A percentile compares a stretch with the other conserved stretches of the same genome.
phyloP scores from a whole-genome alignment of 2,797 vertebrate species.

The Poecilia gillii region DNA sequence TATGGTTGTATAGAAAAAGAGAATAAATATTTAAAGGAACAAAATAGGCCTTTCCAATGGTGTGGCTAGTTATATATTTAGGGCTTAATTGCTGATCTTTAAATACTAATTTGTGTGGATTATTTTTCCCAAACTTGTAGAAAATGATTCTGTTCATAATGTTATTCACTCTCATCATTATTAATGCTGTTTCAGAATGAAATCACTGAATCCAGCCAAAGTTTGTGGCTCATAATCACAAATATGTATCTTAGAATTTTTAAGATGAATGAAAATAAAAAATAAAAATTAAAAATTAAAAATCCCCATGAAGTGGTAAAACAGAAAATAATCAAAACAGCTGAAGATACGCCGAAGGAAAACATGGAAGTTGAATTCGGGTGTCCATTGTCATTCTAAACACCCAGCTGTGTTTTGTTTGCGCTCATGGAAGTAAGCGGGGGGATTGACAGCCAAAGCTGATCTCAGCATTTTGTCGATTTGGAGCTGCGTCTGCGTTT shows the following conservation, averaged over 20 bases:
- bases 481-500: slow-evolving; percentile 26
- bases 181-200: not conserved
- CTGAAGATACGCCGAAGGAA: not conserved
- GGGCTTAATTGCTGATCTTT: not conserved
- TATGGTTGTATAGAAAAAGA: not conserved
- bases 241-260: not conserved
- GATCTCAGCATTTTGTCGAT: slow-evolving; percentile 40
- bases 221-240: not conserved
- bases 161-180: not conserved
- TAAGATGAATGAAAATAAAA: not conserved
- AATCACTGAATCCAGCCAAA: not conserved
- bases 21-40: not conserved
- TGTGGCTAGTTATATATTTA: not conserved
- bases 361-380: slow-evolving; percentile 1
- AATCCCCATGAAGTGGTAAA: not conserved
- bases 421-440: slow-evolving; percentile 3
- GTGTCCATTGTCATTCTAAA: slow-evolving; percentile 24
- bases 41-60: not conserved
- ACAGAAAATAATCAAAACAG: not conserved
- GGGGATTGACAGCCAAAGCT: slow-evolving; percentile 40
- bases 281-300: not conserved
- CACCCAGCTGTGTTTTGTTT: slow-evolving; percentile 27
- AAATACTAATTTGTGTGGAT: not conserved
- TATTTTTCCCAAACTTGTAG: not conserved
- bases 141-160: not conserved